A percentile compares a stretch with the other conserved stretches of the same genome.
phyloP scores from a whole-genome alignment of 2,888 invertebrate genomes.

The Onthophagus sagittarius region DNA sequence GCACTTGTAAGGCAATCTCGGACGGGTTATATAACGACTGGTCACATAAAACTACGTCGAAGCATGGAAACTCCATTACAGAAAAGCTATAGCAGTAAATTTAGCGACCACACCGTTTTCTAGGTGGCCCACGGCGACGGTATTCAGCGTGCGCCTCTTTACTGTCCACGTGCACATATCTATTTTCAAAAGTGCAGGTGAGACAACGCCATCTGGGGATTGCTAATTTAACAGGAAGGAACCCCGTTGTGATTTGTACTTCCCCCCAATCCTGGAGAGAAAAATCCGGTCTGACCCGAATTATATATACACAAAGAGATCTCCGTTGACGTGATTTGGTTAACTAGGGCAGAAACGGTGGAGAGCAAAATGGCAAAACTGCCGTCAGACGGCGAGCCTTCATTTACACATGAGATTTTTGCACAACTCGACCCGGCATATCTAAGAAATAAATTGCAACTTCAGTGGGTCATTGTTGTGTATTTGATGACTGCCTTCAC shows the following conservation, averaged over 20 bases:
- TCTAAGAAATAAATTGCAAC: constrained; percentile 10
- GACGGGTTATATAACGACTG: constrained; percentile 43
- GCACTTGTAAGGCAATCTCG: constrained; percentile 44
- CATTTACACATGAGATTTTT: constrained; percentile 12
- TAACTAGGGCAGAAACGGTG: neutral
- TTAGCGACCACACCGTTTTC: constrained; percentile 35
- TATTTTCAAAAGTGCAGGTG: constrained; percentile 3
- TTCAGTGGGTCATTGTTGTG: constrained; percentile 10
- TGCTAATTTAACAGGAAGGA: neutral
- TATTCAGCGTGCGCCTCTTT: constrained; percentile 6
- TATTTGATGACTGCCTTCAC: constrained; percentile 11
- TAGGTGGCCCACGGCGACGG: constrained; percentile 1
- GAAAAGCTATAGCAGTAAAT: constrained; percentile 48
- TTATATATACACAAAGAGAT: neutral
- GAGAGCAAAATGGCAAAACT: neutral
- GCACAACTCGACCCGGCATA: neutral
- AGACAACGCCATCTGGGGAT: neutral
- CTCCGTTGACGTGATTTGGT: neutral
- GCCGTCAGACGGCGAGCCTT: neutral
- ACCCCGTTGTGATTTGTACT: neutral
- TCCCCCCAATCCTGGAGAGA: neutral
- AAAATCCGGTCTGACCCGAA: neutral
- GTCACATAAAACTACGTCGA: constrained; percentile 47
- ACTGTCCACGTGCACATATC: constrained; percentile 7
- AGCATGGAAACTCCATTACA: constrained; percentile 51